Percentiles rank a stretch among this genome's conserved stretches.
phyloP scores from a whole-genome alignment of 2,888 invertebrate genomes.

The Drosophila nr. fundita region DNA sequence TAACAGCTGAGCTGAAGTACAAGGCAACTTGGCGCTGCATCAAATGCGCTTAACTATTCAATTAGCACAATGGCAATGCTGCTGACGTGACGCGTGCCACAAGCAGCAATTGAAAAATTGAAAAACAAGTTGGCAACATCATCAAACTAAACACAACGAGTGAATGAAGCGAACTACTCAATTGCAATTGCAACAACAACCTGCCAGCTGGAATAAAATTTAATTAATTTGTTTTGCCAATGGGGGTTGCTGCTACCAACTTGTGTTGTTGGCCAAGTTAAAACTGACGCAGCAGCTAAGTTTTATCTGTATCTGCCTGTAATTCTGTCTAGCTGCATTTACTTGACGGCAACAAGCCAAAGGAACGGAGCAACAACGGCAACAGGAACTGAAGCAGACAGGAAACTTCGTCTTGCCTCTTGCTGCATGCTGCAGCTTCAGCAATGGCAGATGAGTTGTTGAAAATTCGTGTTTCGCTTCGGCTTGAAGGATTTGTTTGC shows the following conservation, averaged over 20 bases:
- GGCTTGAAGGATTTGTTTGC: constrained; percentile 39
- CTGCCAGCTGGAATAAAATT: constrained; percentile 58
- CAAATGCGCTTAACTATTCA: constrained; percentile 72
- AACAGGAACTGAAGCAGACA: constrained; percentile 13
- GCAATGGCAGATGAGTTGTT: constrained; percentile 40
- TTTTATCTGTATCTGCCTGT: neutral
- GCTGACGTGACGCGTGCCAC: constrained; percentile 35
- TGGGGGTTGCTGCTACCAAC: constrained; percentile 16
- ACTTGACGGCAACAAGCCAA: neutral
- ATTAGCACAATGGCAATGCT: constrained; percentile 54
- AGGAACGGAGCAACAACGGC: neutral
- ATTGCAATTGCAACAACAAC: constrained; percentile 49
- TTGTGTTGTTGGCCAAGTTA: constrained; percentile 26
- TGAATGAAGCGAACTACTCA: constrained; percentile 58
- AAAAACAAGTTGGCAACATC: constrained; percentile 11
- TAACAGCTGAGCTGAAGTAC: constrained; percentile 13
- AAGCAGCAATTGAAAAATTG: constrained; percentile 11
- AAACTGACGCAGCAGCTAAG: constrained; percentile 18
- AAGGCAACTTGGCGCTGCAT: constrained; percentile 44
- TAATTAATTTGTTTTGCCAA: constrained; percentile 67
- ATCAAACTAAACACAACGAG: constrained; percentile 29
- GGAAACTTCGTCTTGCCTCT: constrained; percentile 19
- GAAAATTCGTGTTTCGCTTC: constrained; percentile 35
- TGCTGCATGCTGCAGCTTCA: neutral
- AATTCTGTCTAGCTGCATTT: constrained; percentile 31